Evolutionary conservation across 2,113 vertebrate species (phyloP), one percentile per base, ranked within the genome.

Genomic region (Limnothrissa miodon): DNA sequence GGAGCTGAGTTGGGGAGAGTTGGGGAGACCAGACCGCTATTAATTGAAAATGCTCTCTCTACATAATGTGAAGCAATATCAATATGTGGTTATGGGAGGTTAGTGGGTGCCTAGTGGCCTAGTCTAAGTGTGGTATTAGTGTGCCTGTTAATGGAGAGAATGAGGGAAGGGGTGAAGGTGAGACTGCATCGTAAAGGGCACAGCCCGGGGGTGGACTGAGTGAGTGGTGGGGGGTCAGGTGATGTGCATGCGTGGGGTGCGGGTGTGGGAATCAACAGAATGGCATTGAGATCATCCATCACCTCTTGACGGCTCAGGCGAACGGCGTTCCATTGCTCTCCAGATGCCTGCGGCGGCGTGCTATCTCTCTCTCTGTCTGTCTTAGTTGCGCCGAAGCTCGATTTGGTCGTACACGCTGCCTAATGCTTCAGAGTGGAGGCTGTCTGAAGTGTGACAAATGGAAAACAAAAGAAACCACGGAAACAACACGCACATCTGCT

Each of bases 41-140:
- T 91, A 93, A 94, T 92, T 91, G 89, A 91, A 91, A 91, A 88
- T 88, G 88, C 90, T 83, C 91, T 93, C 91, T 91, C 90, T 90
- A 93, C 93, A 93, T 90, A 91, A 87, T 87, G 90, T 81, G 85
- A 36, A 39, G 78, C 87, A 84, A 92, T 91, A 87, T 81, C 78
- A 78, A 29, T 36, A 70, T 4, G 25, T 2, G 29, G 5, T 29
- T 15, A 19, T 70, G 4, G 33, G 62, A 33, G 25, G 62, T 29
- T 33, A 70, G 62, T 29, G 10, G 62, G 25, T 2, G 62, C 62
- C 29, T 70, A 70, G 25, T 29, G 29, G 29, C n/a, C n/a, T n/a
- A n/a, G n/a, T n/a, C n/a, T n/a, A n/a, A n/a, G n/a, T 25, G 4
- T 70, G 13, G 62, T 1, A 70, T 70, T 36, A 70, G 62, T 29